Conservation (phyloP, 2,888 invertebrate species). For the Cephus runcator region DNA sequence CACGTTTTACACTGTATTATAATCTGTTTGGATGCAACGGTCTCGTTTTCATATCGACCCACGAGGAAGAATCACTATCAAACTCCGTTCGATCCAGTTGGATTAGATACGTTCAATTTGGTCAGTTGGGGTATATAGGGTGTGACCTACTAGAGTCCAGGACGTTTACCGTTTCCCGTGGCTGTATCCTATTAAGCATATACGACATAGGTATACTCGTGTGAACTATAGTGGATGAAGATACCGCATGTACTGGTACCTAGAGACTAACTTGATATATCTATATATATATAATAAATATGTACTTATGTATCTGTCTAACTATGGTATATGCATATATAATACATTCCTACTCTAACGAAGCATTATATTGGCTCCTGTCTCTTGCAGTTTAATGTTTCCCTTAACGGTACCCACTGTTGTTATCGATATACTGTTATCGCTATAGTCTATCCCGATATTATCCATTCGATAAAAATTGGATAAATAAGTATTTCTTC, state of each 20-base stretch:
- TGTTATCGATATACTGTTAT: not conserved
- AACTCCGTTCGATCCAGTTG: conserved; percentile 5
- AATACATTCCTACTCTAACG: not conserved
- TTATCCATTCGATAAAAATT: not conserved
- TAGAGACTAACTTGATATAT: not conserved
- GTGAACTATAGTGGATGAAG: not conserved
- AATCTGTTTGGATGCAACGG: not conserved
- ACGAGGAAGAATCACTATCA: not conserved
- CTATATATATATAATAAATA: not conserved
- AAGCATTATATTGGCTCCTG: not conserved
- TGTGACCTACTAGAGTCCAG: conserved; percentile 23
- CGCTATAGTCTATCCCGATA: not conserved
- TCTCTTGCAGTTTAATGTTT: not conserved
- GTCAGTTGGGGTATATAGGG: conserved; percentile 31
- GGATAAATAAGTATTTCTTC: not conserved
- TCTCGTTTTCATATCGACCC: not conserved
- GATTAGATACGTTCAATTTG: conserved; percentile 34
- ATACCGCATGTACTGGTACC: not conserved
- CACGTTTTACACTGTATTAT: not conserved
- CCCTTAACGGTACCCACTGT: not conserved
- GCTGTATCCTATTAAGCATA: conserved; percentile 35
- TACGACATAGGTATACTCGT: conserved; percentile 11
- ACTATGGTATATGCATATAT: not conserved
- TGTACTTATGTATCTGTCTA: not conserved
- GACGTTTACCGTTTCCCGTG: conserved; percentile 27